These are phyloP conservation scores for Pristionchus arcanus DNA, from an alignment of 2,888 invertebrate species.

Conservation along the genomic window DNA sequence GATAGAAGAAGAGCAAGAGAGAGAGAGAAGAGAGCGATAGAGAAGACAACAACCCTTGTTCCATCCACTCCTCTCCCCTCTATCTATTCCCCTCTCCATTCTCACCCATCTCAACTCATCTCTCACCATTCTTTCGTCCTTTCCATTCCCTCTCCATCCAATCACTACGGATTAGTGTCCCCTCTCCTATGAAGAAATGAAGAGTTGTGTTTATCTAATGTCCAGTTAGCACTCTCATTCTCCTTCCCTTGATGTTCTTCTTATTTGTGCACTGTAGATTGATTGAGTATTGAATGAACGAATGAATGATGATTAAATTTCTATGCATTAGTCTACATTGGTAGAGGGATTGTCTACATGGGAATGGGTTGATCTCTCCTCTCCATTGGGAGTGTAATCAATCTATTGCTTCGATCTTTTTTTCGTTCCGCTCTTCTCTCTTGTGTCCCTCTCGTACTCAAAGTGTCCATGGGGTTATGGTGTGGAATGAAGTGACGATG, in stretches of 20 bases:
- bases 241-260: constrained; percentile 21
- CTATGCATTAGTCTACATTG: neutral
- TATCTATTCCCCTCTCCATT: neutral
- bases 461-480: constrained; percentile 33
- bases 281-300: neutral
- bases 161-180: constrained; percentile 42
- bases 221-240: constrained; percentile 2
- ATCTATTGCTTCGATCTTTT: constrained; percentile 12
- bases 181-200: neutral
- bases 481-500: constrained; percentile 4
- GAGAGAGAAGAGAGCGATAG: neutral
- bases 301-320: neutral
- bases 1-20: neutral
- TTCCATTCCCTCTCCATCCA: neutral
- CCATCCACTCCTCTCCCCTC: constrained; percentile 10
- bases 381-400: constrained; percentile 36
- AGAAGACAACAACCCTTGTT: constrained; percentile 48
- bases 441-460: constrained; percentile 7
- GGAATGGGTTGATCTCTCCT: constrained; percentile 36
- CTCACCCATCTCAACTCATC: constrained; percentile 39
- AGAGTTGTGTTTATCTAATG: constrained; percentile 39
- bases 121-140: constrained; percentile 27
- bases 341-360: neutral
- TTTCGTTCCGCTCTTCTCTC: constrained; percentile 45
- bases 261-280: constrained; percentile 25